Evolutionary conservation across 1,140 invertebrate species (phyloP), one percentile per base, ranked within the genome.

Genomic region (Chironomus tepperi): DNA sequence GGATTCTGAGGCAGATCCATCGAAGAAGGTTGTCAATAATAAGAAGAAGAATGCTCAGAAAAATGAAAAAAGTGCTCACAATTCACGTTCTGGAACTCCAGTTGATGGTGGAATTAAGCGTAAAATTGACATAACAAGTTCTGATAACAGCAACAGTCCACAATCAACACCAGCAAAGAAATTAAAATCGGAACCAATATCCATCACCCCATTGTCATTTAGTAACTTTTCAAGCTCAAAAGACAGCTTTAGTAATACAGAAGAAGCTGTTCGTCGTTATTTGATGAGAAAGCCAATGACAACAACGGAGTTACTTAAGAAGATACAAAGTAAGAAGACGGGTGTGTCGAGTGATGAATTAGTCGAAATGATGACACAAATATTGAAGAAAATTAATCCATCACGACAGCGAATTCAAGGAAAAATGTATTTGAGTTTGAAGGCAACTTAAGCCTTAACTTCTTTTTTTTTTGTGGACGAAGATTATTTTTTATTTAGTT

Each of bases 231-330:
- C 81, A 0, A 79, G 80, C 1, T 43, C 75, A 15, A 79, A 78
- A 74, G 82, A 79, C 79, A 79, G 93, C 79, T 94, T 93, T 78
- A 94, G 94, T 19, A 94, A 97, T 16, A 95, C 93, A 2, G 96
- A 98, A 83, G 96, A 98, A 78, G 91, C 94, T 1, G 95, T 99
- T 6, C 85, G 95, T 18, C 87, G 96, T 16, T 99, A 98, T 82
- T 84, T 99, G 16, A 92, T 93, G 79, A 87, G 97, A 0, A 98
- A 98, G 80, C 96, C 96, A 2, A 97, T 98, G 91, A 98, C 96
- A 0, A 93, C 96, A 0, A 97, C 94, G 0, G 96, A 98, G 81
- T 83, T 98, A 15, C 81, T 98, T 7, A 93, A 96, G 67, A 98
- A 98, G 84, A 97, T 98, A 83, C 97, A 96, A 81, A 93, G 92